Conservation (phyloP, 1,140 invertebrate genomes). For the Monochamus saltuarius region DNA sequence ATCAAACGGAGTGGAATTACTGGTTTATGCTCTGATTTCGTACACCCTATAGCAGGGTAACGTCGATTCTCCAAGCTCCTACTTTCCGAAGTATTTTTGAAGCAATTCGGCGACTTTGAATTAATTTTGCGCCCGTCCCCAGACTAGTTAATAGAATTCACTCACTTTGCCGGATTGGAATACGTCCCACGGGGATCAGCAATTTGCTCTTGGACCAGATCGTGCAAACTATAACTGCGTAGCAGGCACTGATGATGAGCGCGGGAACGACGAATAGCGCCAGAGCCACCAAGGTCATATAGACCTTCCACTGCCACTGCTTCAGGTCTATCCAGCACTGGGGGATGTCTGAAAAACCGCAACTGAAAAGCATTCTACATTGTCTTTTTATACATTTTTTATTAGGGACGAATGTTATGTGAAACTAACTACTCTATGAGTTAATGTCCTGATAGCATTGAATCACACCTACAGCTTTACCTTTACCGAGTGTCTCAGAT, state of each 20-base stretch:
- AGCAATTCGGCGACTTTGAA: slow-evolving; percentile 17
- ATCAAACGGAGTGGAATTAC: no score
- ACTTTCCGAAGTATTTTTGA: slow-evolving; percentile 11
- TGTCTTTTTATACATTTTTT: no score
- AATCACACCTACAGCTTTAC: no score
- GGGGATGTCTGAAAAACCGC: slow-evolving; percentile 58
- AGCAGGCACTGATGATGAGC: slow-evolving; percentile 87
- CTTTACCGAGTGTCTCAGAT: no score
- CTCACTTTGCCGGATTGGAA: slow-evolving; percentile 43
- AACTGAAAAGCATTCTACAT: no score
- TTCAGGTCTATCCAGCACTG: slow-evolving; percentile 92
- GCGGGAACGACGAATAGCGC: slow-evolving; percentile 87
- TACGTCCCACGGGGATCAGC: slow-evolving; percentile 52
- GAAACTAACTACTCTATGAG: no score
- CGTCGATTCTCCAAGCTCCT: no score
- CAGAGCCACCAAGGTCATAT: slow-evolving; percentile 81
- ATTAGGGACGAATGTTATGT: no score
- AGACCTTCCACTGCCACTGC: slow-evolving; percentile 81
- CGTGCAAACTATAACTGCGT: slow-evolving; percentile 87
- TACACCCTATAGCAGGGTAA: no score
- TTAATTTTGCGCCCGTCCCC: not conserved
- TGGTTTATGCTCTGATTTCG: no score
- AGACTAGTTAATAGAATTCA: slow-evolving; percentile 11
- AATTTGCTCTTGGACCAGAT: slow-evolving; percentile 84
- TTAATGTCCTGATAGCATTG: no score